phyloP scores from a whole-genome alignment of 2,797 vertebrate species.

The Bufotes viridis region DNA sequence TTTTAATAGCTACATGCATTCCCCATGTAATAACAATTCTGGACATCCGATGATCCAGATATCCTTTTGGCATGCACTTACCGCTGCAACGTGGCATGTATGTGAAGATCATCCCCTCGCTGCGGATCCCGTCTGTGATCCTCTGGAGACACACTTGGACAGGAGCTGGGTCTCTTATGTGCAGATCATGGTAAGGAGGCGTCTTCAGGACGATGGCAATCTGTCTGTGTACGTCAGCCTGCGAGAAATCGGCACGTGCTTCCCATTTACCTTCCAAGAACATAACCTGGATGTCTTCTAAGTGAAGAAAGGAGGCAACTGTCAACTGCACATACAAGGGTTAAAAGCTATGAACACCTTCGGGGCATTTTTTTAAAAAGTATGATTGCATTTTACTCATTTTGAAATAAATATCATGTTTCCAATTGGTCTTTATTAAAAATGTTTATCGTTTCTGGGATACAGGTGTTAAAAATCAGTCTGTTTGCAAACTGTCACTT shows the following conservation, averaged over 20 bases:
- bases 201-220: constrained; percentile 92
- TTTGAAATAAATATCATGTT: no score
- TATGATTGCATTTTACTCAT: no score
- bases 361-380: no score
- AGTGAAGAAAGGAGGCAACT: not conserved
- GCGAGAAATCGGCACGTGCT: constrained; percentile 88
- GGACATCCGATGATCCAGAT: not conserved
- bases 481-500: no score
- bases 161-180: constrained; percentile 79
- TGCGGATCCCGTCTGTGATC: constrained; percentile 89
- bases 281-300: constrained; percentile 91
- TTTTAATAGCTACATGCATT: no score
- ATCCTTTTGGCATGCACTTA: constrained; percentile 61
- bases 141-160: constrained; percentile 84
- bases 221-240: constrained; percentile 93
- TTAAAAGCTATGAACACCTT: no score
- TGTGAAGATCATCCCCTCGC: constrained; percentile 82
- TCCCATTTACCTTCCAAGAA: constrained; percentile 86
- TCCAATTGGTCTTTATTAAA: no score
- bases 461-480: no score
- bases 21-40: no score
- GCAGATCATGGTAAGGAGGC: constrained; percentile 85
- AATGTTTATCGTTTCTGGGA: no score
- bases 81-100: constrained; percentile 84
- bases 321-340: not conserved